phyloP scores from a whole-genome alignment of 1,140 invertebrate species.

The Ericerus pela region DNA sequence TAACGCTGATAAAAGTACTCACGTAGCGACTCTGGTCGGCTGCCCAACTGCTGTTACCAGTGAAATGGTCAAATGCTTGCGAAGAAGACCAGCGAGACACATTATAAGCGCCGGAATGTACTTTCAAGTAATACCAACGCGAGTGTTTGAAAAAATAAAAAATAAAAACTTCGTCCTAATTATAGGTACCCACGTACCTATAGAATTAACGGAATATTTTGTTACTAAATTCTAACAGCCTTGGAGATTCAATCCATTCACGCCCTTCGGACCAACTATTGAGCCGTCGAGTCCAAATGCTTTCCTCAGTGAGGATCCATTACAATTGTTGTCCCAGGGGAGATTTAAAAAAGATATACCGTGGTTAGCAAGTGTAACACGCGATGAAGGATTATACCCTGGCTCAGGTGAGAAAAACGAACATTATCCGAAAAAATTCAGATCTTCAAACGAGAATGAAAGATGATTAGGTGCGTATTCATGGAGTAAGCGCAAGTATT shows the following conservation, averaged over 20 bases:
- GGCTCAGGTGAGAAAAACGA: no score
- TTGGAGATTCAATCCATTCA: slow-evolving; percentile 40
- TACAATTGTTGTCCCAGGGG: slow-evolving; percentile 29
- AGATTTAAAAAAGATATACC: slow-evolving; percentile 29
- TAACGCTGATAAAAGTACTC: slow-evolving; percentile 46
- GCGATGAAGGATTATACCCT: slow-evolving; percentile 32
- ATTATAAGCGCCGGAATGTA: slow-evolving; percentile 29
- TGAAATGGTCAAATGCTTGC: slow-evolving; percentile 55
- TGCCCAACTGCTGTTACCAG: slow-evolving; percentile 41
- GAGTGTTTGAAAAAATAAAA: no score
- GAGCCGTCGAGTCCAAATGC: slow-evolving; percentile 31
- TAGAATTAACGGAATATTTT: neutral
- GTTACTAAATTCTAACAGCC: slow-evolving; percentile 20
- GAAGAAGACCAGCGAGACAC: slow-evolving; percentile 39
- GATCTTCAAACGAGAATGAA: no score
- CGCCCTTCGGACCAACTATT: slow-evolving; percentile 42
- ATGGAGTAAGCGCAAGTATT: no score
- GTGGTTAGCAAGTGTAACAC: slow-evolving; percentile 29
- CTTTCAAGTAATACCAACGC: slow-evolving; percentile 32
- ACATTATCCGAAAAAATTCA: no score
- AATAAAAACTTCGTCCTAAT: no score
- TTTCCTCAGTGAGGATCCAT: slow-evolving; percentile 41
- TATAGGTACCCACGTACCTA: no score
- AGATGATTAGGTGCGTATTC: no score
- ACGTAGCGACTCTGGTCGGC: slow-evolving; percentile 47